phyloP scores from a whole-genome alignment of 2,797 vertebrate species.

The Enoplosus armatus region DNA sequence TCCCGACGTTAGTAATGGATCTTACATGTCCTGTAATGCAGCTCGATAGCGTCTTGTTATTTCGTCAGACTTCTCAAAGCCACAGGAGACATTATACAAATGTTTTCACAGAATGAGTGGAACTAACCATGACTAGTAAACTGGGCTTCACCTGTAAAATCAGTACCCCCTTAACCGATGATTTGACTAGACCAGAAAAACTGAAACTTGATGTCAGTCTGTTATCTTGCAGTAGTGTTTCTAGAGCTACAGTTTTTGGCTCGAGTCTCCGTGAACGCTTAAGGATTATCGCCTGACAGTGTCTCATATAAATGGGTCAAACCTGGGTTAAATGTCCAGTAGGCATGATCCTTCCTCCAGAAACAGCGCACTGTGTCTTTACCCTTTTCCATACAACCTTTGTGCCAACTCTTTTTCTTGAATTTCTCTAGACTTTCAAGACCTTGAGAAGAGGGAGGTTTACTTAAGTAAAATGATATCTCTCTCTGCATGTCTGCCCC shows the following conservation, averaged over 20 bases:
- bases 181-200: background rate
- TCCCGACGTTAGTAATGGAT: no score
- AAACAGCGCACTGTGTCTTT: background rate
- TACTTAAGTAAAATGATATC: slow-evolving; percentile 27
- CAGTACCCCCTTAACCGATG: background rate
- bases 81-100: background rate
- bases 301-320: slow-evolving; percentile 26
- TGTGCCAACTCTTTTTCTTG: background rate
- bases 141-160: background rate
- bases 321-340: slow-evolving; percentile 14
- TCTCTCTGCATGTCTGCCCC: background rate
- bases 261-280: background rate
- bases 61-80: background rate
- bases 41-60: background rate
- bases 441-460: slow-evolving; percentile 12
- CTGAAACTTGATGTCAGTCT: background rate
- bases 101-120: background rate
- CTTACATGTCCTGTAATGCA: background rate
- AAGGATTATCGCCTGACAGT: slow-evolving; percentile 9
- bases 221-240: background rate
- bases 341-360: background rate
- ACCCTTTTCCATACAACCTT: background rate
- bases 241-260: background rate
- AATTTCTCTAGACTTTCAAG: background rate
- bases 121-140: background rate